A percentile compares a stretch with the other conserved stretches of the same genome.
Evolutionary conservation across 2,888 invertebrate genomes (phyloP).

Genomic region (Apodemia hepburni): DNA sequence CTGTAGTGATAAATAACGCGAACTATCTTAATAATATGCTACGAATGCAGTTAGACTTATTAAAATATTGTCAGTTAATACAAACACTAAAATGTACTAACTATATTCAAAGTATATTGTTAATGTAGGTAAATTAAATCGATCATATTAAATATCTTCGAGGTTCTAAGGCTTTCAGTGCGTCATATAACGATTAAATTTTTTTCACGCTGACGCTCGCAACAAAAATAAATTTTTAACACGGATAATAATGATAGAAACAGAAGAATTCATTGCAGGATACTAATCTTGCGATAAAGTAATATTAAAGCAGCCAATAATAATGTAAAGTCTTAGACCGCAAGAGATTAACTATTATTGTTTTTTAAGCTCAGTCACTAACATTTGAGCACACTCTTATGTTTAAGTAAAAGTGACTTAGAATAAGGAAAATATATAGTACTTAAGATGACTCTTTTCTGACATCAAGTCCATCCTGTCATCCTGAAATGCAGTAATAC

Average conservation of each 20-base stretch:
- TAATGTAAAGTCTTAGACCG: background rate
- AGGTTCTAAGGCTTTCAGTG: constrained; percentile 13
- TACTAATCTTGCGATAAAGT: background rate
- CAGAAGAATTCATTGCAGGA: background rate
- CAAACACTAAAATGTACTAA: background rate
- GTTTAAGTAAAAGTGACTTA: constrained; percentile 2
- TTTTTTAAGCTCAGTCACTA: constrained; percentile 2
- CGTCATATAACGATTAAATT: background rate
- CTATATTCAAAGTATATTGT: constrained; percentile 3
- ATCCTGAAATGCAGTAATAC: background rate
- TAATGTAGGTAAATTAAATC: background rate
- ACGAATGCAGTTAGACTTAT: background rate
- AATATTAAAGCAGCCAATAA: background rate
- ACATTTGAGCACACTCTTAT: background rate
- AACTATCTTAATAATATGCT: constrained; percentile 2
- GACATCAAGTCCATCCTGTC: background rate
- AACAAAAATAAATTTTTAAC: background rate
- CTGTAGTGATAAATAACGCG: constrained; percentile 7
- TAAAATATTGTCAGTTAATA: background rate
- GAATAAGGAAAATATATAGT: constrained; percentile 1
- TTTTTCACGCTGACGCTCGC: background rate
- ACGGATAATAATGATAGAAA: constrained; percentile 5
- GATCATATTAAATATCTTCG: background rate
- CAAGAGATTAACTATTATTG: background rate
- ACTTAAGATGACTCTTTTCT: background rate